These are phyloP conservation scores for Hippotragus niger DNA, from an alignment of 2,113 vertebrate species.

Conservation along the genomic window DNA sequence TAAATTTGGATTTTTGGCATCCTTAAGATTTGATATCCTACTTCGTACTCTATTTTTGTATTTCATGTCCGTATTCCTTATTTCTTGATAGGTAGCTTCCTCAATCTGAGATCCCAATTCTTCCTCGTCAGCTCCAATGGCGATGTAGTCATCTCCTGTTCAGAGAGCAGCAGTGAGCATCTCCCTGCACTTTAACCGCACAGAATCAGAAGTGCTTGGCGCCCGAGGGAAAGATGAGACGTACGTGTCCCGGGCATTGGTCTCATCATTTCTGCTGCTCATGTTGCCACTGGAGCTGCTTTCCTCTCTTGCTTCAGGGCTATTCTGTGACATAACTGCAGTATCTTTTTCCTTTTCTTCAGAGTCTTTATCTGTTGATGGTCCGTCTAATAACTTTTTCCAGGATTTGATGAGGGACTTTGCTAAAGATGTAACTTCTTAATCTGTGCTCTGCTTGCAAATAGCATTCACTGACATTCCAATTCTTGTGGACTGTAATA, in stretches of 20 bases:
- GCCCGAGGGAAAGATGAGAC: slow-evolving; percentile 94
- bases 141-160: slow-evolving; percentile 95
- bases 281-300: slow-evolving; percentile 94
- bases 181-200: slow-evolving; percentile 96
- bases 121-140: slow-evolving; percentile 96
- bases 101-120: slow-evolving; percentile 97
- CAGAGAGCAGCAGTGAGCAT: slow-evolving; percentile 93
- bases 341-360: too few species aligned
- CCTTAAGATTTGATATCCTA: slow-evolving; percentile 97
- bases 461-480: slow-evolving; percentile 99
- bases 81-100: slow-evolving; percentile 95
- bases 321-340: too few species aligned
- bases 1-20: slow-evolving; percentile 96
- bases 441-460: slow-evolving; percentile 97
- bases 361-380: too few species aligned
- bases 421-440: slow-evolving; percentile 96
- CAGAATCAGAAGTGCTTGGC: slow-evolving; percentile 93
- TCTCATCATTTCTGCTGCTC: slow-evolving; percentile 90
- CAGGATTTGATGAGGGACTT: slow-evolving; percentile 99
- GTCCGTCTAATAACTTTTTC: slow-evolving; percentile 92
- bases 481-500: slow-evolving; percentile 94
- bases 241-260: slow-evolving; percentile 87
- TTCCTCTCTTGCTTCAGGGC: too few species aligned
- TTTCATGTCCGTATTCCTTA: slow-evolving; percentile 98
- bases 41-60: slow-evolving; percentile 98